A percentile compares a stretch with the other conserved stretches of the same genome.
These are phyloP conservation scores for Porites divaricata DNA, from an alignment of 92 coral and sea anemone species.

Conservation along the genomic window DNA sequence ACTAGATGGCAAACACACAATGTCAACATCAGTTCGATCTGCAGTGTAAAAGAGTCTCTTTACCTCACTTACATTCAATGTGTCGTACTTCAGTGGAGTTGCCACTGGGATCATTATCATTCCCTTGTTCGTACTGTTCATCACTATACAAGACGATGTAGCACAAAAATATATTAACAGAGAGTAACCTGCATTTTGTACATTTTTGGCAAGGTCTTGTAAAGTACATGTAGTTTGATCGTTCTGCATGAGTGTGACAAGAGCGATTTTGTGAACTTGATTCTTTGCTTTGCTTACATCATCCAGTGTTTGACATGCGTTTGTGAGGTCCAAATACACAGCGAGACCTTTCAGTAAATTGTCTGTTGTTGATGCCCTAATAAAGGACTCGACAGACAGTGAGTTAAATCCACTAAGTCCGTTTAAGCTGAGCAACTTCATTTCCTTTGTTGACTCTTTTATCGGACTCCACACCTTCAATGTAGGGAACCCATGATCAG, in stretches of 20 bases:
- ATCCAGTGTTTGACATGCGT: slow-evolving; percentile 12
- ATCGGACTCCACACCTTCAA: too few relatives aligned
- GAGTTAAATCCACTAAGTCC: neutral
- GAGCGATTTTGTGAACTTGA: slow-evolving; percentile 17
- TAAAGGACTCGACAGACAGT: slow-evolving; percentile 1
- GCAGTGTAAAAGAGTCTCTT: neutral
- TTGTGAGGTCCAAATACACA: neutral
- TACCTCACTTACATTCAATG: neutral
- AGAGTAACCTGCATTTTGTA: slow-evolving; percentile 29
- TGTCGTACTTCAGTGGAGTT: too few relatives aligned
- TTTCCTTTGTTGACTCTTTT: too few relatives aligned
- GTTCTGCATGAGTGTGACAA: neutral
- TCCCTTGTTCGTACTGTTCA: too few relatives aligned
- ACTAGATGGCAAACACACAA: neutral
- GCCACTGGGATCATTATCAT: too few relatives aligned
- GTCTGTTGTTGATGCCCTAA: neutral
- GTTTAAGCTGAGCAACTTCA: too few relatives aligned
- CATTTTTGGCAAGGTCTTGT: neutral
- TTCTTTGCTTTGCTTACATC: slow-evolving; percentile 1
- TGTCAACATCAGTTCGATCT: neutral
- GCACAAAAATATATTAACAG: neutral
- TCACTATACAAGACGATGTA: too few relatives aligned
- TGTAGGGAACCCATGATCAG: too few relatives aligned
- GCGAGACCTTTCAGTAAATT: slow-evolving; percentile 8
- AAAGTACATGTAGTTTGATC: neutral